Base-by-base conservation (phyloP, 2,888 invertebrate genomes). In the Drosophila flavopinicola region DNA sequence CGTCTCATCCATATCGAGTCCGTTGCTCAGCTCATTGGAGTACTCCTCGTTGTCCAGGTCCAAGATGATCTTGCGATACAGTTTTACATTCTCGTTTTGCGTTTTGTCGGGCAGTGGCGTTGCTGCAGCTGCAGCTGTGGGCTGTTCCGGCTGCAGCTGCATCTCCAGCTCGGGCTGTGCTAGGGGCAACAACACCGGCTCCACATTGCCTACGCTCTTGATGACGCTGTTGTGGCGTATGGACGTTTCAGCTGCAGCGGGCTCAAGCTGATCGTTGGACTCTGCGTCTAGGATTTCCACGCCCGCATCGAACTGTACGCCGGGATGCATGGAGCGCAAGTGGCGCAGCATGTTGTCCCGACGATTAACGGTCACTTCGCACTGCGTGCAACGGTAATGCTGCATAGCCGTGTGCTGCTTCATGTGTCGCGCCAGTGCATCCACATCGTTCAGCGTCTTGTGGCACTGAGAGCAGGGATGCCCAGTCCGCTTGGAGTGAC, bases 291-390 rank as follows among this genome's bases (percentile, higher is more conserved):
- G 41, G 2, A 80, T 59, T 53, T 85, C 58, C 0, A 89, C 83
- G 48, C 75, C 73, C 9, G 57, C 57, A 32, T 77, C 75, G 33
- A 85, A 87, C 0, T 75, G 57, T 17, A 71, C 61, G 0, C 92
- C 93, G 0, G 94, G 93, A 89, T 96, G 96, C 52, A 95, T 94
- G 89, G 96, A 95, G 52, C 94, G 93, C 57, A 95, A 92, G 89
- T 96, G 96, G 0, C 96, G 93, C 63, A 94, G 93, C 61, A 96
- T 92, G 88, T 96, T 96, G 88, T 96, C 96, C 88, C 95, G 95
- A 60, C 96, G 92, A 38, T 94, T 92, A 87, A 96, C 96, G 33
- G 93, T 93, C 6, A 94, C 94, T 30, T 93, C 92, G 89, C 96
- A 96, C 23, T 94, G 92, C 66, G 92, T 93, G 88, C 96, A 96